Evolutionary conservation across 2,888 invertebrate species (phyloP), one percentile per base, ranked within the genome.

Genomic region (Cryptocheilus praepositus): DNA sequence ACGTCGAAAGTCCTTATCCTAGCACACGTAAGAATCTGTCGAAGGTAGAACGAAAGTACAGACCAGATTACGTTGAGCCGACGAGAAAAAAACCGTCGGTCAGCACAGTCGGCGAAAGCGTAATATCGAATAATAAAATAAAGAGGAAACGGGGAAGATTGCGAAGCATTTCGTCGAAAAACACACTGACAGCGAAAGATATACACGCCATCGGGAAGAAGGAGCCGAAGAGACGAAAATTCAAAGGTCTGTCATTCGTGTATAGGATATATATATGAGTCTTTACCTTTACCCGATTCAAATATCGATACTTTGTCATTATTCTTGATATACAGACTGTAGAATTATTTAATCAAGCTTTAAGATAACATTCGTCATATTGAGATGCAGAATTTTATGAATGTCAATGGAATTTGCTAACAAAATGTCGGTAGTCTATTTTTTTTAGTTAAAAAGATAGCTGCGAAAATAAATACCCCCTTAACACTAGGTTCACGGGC

Each of bases 91-190:
- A 76, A 45, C 70, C 54, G 18, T 63, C 70, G 1, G 45, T 25
- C 7, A 76, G 62, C 22, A 81, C 76, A 62, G 22, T 68, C 2
- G 73, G 78, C n/a, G 77, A 81, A n/a, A 68, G 59, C 25, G 51
- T 72, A 11, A 51, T 68, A 2, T 55, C 74, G n/a, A n/a, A n/a
- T n/a, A n/a, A n/a, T 0, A 88, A 81, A 61, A 60, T 69, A 0
- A 85, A 81, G 51, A 83, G 77, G 49, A 80, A 76, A 28, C 82
- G 76, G 54, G 77, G 73, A 3, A 83, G 78, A 28, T 36, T 87
- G 49, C 83, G 77, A 28, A 77, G 61, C 36, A 76, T 78, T 0
- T 80, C 73, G 67, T 88, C 88, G 0, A 84, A 82, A 56, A 86
- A 84, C 49, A 86, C 86, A 0, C 71, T 85, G 0, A 70, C 76